Conservation (phyloP, 30 jellyfish, hydroid and myxozoan genomes). For the Morbakka virulenta region DNA sequence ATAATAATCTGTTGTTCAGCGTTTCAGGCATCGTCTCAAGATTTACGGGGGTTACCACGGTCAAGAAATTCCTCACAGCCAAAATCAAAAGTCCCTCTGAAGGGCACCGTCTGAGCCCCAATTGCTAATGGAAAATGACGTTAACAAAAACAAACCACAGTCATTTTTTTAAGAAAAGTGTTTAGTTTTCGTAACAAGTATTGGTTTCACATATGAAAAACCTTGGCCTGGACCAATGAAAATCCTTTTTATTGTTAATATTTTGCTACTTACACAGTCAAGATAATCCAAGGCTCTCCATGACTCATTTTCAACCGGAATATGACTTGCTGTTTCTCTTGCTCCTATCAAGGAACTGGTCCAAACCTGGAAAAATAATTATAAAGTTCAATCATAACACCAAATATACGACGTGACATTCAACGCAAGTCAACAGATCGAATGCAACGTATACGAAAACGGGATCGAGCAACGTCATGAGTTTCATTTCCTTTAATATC, state of each 20-base stretch:
- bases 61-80: no score
- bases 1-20: no score
- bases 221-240: background rate
- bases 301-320: conserved; percentile 71
- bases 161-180: background rate
- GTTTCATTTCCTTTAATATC: background rate
- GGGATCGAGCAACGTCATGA: background rate
- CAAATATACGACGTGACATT: no score
- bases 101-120: no score
- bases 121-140: no score
- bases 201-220: background rate
- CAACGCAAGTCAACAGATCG: no score
- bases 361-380: conserved; percentile 64
- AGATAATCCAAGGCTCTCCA: conserved; percentile 91
- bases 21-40: no score
- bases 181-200: no score
- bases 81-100: no score
- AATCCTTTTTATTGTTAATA: background rate
- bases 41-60: no score
- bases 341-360: conserved; percentile 80
- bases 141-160: no score
- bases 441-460: background rate
- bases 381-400: background rate
- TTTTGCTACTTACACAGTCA: conserved; percentile 89
- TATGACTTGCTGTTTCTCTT: conserved; percentile 64